These are phyloP conservation scores for Etheostoma nigrum DNA, from an alignment of 2,797 vertebrate genomes.

Conservation along the genomic window DNA sequence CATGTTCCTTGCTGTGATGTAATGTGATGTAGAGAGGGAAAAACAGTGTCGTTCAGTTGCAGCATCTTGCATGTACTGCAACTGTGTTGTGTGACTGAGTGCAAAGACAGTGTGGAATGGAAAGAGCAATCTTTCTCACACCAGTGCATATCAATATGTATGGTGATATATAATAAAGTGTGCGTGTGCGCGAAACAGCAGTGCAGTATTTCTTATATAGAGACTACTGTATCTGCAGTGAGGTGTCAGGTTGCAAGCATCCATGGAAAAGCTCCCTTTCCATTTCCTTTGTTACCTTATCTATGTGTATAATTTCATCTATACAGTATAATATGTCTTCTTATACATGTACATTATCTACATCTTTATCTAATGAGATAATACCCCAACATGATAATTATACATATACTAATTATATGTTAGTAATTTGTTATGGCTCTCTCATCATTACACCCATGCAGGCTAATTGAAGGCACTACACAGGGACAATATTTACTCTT, in stretches of 20 bases:
- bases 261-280: slow-evolving; percentile 43
- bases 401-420: not conserved
- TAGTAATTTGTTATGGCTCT: not conserved
- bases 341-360: not conserved
- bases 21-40: slow-evolving; percentile 32
- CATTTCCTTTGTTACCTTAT: slow-evolving; percentile 38
- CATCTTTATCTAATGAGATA: not conserved
- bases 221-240: slow-evolving; percentile 54
- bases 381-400: not conserved
- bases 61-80: slow-evolving; percentile 17
- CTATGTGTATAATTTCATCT: slow-evolving; percentile 14
- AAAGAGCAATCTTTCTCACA: slow-evolving; percentile 38
- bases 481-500: not conserved
- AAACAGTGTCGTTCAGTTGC: not conserved
- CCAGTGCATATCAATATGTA: too few relatives aligned
- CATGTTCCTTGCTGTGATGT: slow-evolving; percentile 30
- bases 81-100: slow-evolving; percentile 13
- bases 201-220: slow-evolving; percentile 51
- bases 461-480: not conserved
- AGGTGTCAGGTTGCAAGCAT: slow-evolving; percentile 61
- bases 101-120: slow-evolving; percentile 33
- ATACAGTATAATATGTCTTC: not conserved
- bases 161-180: not conserved
- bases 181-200: slow-evolving; percentile 42
- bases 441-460: not conserved